Base-by-base conservation (phyloP, 2,888 invertebrate species). In the Carabus problematicus region DNA sequence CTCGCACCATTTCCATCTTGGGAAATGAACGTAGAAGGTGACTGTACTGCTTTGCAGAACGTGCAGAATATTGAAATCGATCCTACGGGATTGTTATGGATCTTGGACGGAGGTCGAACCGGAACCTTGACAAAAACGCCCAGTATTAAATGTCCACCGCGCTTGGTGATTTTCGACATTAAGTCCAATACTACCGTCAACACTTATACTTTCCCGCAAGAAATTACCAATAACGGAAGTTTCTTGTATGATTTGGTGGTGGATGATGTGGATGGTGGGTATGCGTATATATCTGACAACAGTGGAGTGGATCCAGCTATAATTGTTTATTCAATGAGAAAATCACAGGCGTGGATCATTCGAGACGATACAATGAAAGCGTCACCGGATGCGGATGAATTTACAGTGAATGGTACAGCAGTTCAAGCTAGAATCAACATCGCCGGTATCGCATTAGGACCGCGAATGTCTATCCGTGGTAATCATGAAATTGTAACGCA, bases 21-120 rank as follows among this genome's bases (percentile, higher is more conserved):
- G 91, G 85, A 83, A 18, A 86, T 87, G 83, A 91, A 92, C 77
- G 80, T 81, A 14, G 71, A 88, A 55, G 89, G 88, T 0, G 87
- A 91, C 76, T 92, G 92, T 79, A 79, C 82, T 12, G 86, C 89
- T 0, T 82, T 93, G 70, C 92, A 92, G 78, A 90, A 89, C 76
- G 91, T 92, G 19, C 91, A 91, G 79, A 89, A 89, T 74, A 83
- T 92, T 73, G 91, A 92, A 77, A 87, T 92, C 56, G 91, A 92
- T 79, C 85, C 85, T 0, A 85, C 85, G 71, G 91, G 91, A 3
- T 81, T 88, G 9, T 86, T 92, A 85, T 90, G 89, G 86, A 85
- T 87, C 41, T 84, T 90, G 59, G 91, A 91, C 73, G 88, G 88
- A 60, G 92, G 92, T 0, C 84, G 89, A 70, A 84, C 88, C 0